phyloP scores from a whole-genome alignment of 2,888 invertebrate species.

The Callyntrura guangdongensis region DNA sequence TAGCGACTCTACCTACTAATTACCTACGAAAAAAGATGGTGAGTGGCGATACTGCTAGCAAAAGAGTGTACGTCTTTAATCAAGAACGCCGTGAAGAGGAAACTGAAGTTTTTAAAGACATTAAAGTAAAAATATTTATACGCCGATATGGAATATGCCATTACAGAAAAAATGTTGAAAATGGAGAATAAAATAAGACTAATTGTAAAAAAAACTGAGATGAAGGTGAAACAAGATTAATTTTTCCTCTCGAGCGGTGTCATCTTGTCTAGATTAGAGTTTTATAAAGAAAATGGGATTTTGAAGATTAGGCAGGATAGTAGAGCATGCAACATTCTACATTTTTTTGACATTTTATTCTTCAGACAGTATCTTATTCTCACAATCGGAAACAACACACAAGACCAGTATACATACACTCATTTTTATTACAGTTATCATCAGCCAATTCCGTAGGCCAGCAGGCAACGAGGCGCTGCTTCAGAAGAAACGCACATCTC shows the following conservation, averaged over 20 bases:
- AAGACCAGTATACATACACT: background rate
- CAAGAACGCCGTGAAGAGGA: background rate
- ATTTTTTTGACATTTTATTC: slow-evolving; percentile 74
- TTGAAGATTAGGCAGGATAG: slow-evolving; percentile 35
- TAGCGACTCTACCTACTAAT: too few species aligned
- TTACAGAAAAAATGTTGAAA: background rate
- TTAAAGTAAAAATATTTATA: background rate
- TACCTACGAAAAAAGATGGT: background rate
- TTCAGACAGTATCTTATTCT: slow-evolving; percentile 14
- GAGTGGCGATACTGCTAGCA: background rate
- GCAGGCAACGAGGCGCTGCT: background rate
- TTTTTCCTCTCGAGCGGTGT: slow-evolving; percentile 67
- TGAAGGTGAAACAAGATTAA: slow-evolving; percentile 69
- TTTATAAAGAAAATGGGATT: slow-evolving; percentile 27
- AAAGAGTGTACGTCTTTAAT: background rate
- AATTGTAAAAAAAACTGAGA: slow-evolving; percentile 13
- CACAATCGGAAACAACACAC: background rate
- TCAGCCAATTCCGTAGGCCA: background rate
- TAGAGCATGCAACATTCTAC: slow-evolving; percentile 36
- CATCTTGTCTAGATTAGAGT: slow-evolving; percentile 42
- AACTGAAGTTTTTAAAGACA: background rate
- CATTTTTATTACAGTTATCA: slow-evolving; percentile 11
- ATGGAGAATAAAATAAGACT: background rate
- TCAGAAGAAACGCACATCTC: slow-evolving; percentile 21
- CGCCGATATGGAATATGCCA: background rate